Evolutionary conservation across 2,113 vertebrate genomes (phyloP).

Genomic region (Dicerorhinus sumatrensis): DNA sequence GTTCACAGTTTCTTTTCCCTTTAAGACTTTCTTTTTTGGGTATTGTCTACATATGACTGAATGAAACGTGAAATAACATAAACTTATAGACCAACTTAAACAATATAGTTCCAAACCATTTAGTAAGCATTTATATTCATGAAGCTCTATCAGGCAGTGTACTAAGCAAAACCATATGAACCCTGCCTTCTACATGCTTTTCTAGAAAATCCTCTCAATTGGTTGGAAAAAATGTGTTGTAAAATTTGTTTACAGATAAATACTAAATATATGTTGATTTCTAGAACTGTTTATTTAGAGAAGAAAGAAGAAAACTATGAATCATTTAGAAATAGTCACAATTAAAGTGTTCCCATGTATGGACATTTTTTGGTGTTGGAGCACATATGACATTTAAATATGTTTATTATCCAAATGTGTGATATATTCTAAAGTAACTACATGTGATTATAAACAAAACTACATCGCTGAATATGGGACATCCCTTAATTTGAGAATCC

Average conservation of each 20-base stretch:
- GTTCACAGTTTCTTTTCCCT: not conserved
- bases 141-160: not conserved
- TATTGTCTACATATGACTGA: not conserved
- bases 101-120: not conserved
- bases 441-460: not conserved
- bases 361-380: not conserved
- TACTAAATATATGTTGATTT: not conserved
- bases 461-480: rapidly evolving
- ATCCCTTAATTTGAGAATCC: not conserved
- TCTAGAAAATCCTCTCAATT: not conserved
- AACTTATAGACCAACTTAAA: not conserved
- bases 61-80: not conserved
- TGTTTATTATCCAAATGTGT: not conserved
- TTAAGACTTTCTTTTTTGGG: not conserved
- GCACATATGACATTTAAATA: not conserved
- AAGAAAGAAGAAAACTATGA: not conserved
- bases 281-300: not conserved
- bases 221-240: not conserved
- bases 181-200: not conserved
- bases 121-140: not conserved
- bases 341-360: not conserved
- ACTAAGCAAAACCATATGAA: not conserved
- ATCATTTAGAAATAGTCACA: not conserved
- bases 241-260: not conserved
- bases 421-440: not conserved